Conservation (phyloP, 2,888 invertebrate genomes). For the Aleiodes leptofemur region DNA sequence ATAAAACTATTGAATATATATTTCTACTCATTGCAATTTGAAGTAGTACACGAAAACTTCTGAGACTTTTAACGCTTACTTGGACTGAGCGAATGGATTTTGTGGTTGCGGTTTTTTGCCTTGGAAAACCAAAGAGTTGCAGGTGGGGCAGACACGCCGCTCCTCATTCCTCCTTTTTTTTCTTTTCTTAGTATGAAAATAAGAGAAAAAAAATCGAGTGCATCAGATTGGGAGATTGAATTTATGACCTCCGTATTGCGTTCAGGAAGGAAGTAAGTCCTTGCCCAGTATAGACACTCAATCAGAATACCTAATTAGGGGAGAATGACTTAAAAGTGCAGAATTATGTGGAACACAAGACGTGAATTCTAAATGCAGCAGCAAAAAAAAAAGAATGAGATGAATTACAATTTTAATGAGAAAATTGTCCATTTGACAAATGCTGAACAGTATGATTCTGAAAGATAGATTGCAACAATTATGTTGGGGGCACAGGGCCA, state of each 20-base stretch:
- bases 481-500: too few relatives aligned
- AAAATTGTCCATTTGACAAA: background rate
- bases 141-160: conserved; percentile 3
- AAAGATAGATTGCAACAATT: too few relatives aligned
- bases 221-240: background rate
- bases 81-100: conserved; percentile 11
- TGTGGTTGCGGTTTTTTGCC: conserved; percentile 22
- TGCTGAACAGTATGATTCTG: too few relatives aligned
- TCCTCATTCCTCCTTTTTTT: conserved; percentile 2
- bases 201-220: background rate
- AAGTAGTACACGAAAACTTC: background rate
- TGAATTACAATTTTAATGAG: background rate
- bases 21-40: background rate
- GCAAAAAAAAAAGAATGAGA: background rate
- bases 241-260: background rate
- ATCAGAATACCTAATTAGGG: conserved; percentile 10
- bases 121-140: conserved; percentile 16
- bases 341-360: conserved; percentile 6
- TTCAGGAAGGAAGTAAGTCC: conserved; percentile 20
- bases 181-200: background rate
- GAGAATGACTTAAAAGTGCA: background rate
- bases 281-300: background rate
- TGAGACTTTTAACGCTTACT: background rate
- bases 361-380: background rate
- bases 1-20: background rate